Evolutionary conservation across 2,888 invertebrate genomes (phyloP), one percentile per base, ranked within the genome.

Genomic region (Venusia cambrica): DNA sequence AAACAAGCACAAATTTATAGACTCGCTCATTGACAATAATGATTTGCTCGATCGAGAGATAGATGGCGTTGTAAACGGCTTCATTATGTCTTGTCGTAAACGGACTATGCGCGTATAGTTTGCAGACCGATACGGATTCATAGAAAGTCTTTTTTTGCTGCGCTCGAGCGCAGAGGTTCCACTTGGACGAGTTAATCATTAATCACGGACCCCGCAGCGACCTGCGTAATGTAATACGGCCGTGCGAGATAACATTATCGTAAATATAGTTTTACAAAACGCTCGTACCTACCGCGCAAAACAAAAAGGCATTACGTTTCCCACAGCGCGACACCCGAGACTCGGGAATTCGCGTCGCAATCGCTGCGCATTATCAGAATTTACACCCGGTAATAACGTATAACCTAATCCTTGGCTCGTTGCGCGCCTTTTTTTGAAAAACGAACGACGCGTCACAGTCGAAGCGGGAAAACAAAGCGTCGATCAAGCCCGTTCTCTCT

Each of bases 401-500:
- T 47, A 48, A 51, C 48, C 48, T 48, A 47, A 48, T 51, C 48
- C 48, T 42, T 48, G 45, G 41, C 35, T 45, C 50, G 50, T 44
- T 69, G 68, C 65, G 66, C 65, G 63, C 51, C 48, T 71, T 75
- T 72, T 74, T 75, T 73, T 51, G 52, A 70, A 72, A 72, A 73
- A 67, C 51, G 61, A 70, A 62, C 55, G 43, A 53, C 51, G 45
- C 57, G 59, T 59, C 62, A 72, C 73, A 73, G 65, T 73, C 70
- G 73, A 76, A 76, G 78, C 64, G 67, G 73, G 73, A 73, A 80
- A 78, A 80, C 83, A 75, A 80, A 77, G 75, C 85, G 75, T 87
- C 84, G 78, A 84, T 87, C 85, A 87, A 81, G 74, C 76, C 73
- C 78, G 79, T 71, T 87, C 87, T 70, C 87, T 83, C 87, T 72